phyloP scores from a whole-genome alignment of 2,797 vertebrate species.

The Sebastes minor region DNA sequence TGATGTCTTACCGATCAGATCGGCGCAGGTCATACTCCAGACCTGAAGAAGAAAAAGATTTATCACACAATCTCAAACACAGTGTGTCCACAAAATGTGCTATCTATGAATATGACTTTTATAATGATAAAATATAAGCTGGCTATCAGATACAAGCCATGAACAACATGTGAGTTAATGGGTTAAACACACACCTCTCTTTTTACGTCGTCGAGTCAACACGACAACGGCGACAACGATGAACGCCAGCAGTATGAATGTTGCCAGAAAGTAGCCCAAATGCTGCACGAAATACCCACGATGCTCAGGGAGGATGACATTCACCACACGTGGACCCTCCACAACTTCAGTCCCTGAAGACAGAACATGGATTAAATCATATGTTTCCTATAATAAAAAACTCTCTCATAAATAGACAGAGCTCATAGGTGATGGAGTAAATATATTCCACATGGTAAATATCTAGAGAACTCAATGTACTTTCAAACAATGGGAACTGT shows the following conservation, averaged over 20 bases:
- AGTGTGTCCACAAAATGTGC: not conserved
- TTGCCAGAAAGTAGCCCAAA: conserved; percentile 92
- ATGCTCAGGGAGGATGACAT: conserved; percentile 91
- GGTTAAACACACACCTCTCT: conserved; percentile 80
- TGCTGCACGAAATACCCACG: conserved; percentile 90
- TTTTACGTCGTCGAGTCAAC: conserved; percentile 84
- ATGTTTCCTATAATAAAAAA: not conserved
- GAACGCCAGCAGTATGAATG: conserved; percentile 88
- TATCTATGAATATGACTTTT: not conserved
- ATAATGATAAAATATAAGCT: not conserved
- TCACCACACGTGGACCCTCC: conserved; percentile 86
- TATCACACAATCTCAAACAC: conserved; percentile 5
- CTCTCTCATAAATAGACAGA: not conserved
- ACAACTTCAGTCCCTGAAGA: conserved; percentile 81
- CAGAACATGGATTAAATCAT: not conserved
- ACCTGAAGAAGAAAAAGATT: conserved; percentile 70
- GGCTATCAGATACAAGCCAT: not conserved
- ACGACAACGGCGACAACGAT: conserved; percentile 84
- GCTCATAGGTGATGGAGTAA: not conserved
- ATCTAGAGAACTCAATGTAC: not conserved
- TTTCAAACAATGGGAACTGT: not conserved
- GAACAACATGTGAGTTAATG: not conserved
- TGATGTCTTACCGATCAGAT: conserved; percentile 81
- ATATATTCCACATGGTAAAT: not conserved
- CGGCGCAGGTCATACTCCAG: conserved; percentile 82